Base-by-base conservation (phyloP, 2,113 vertebrate genomes). In the Toxotes chatareus region DNA sequence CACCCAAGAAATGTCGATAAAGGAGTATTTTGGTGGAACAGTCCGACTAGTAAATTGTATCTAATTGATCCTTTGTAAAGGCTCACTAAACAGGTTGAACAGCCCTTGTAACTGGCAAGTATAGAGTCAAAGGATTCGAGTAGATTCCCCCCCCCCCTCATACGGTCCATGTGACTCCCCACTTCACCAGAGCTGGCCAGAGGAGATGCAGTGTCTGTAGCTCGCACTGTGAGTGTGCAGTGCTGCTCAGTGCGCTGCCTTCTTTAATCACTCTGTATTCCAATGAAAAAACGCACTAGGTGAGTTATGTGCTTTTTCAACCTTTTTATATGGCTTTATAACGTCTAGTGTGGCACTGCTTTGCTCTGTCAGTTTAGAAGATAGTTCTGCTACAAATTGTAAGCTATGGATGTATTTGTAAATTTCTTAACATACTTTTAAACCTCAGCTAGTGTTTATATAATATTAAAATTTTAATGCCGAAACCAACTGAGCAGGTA, bases 271-370 rank as follows among this genome's bases (percentile, higher is more conserved):
- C 76, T 84, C 80, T 80, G 49, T 90, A 85, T 93, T 93, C 94
- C 92, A 94, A 96, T 96, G 95, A 95, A 90, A 96, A 95, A 91
- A 84, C 92, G 77, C 76, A 85, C 86, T 65, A 73, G 94, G 95
- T 96, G 92, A 96, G 95, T 95, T 64, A 8, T 81, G 36, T 76
- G 31, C 17, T 70, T 76, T 69, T 77, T 82, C 3, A 23, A 6
- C 13, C 32, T 8, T 53, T 72, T 70, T 44, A 23, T 21, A n/a
- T 14, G 14, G 10, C 46, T 71, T 74, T 10, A 13, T 6, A 21
- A 19, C 70, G 12, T 13, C 4, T 17, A 12, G 47, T 38, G 23
- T 75, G 53, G 16, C 34, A 3, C 32, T 71, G 60, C 44, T 71
- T 60, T 83, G 40, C 17, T 57, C 3, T 9, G 10, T 55, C n/a